Evolutionary conservation across 2,888 invertebrate species (phyloP).

Genomic region (Cataglyphis albicans): DNA sequence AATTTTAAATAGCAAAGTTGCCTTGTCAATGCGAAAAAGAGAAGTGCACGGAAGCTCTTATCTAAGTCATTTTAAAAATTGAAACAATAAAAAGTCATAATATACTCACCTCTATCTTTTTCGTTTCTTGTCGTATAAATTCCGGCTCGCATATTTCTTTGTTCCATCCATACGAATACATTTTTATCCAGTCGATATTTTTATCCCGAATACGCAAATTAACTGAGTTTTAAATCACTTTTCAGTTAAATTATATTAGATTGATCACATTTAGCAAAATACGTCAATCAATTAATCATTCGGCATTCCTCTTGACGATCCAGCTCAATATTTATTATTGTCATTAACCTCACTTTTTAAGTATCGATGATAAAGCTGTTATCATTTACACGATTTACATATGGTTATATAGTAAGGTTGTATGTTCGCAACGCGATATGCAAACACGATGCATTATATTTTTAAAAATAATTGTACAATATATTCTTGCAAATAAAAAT

Average conservation of each 20-base stretch:
- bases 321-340: background rate
- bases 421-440: background rate
- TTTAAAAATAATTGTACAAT: background rate
- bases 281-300: background rate
- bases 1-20: background rate
- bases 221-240: background rate
- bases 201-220: background rate
- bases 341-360: constrained; percentile 17
- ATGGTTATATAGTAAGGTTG: background rate
- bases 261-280: background rate
- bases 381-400: background rate
- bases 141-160: constrained; percentile 78
- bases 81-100: background rate
- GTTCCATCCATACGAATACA: constrained; percentile 79
- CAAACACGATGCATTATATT: background rate
- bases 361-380: background rate
- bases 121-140: constrained; percentile 74
- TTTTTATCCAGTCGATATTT: constrained; percentile 40
- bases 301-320: background rate
- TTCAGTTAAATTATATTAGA: background rate
- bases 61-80: background rate
- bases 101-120: constrained; percentile 80
- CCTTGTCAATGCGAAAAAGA: background rate
- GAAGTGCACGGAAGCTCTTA: background rate
- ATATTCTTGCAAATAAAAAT: background rate